Evolutionary conservation across 30 jellyfish, hydroid and myxozoan species (phyloP), one percentile per base, ranked within the genome.

Genomic region (Pseudorhiza aurosa): DNA sequence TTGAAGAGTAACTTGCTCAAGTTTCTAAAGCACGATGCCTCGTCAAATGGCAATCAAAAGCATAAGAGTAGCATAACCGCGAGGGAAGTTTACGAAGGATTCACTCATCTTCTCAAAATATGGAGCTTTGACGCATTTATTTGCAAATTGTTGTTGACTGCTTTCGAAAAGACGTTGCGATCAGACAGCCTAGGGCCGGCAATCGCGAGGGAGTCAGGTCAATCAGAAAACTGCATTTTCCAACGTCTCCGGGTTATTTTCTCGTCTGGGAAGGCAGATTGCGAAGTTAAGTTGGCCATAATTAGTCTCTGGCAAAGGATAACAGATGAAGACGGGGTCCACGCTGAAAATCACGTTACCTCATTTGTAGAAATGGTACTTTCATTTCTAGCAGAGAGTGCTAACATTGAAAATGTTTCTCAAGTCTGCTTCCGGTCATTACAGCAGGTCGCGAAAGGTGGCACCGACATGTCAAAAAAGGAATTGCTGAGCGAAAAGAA

Each of bases 1-100:
- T 53, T 69, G 69, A 69, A 69, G 53, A 46, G 69, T 19, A 46
- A 46, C 53, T 49, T 69, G 64, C 55, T 39, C 30, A 42, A 44
- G 15, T 43, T 9, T 21, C 15, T 69, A 30, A 19, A 27, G 17
- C 68, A 55, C 8, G 83, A 69, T 22, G 28, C 18, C 28, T 36
- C 67, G 1, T 19, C 67, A 8, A 2, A 4, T 19, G 1, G 37
- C 4, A 8, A 2, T 3, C 59, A 42, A 1, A 35, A 35, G 12
- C 37, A 35, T 5, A 30, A 32, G 1, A 8, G 9, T 0, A 8
- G 15, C 14, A 33, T 33, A 2, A 31, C 59, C 1, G 29, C 31
- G 47, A 69, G 36, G 24, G 83, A 69, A 69, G 30, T 46, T 15
- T 30, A 31, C 15, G 83, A 45, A 8, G 44, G 68, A 15, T 27